Evolutionary conservation across 2,888 invertebrate genomes (phyloP).

Genomic region (Ichneumoninae sp.): DNA sequence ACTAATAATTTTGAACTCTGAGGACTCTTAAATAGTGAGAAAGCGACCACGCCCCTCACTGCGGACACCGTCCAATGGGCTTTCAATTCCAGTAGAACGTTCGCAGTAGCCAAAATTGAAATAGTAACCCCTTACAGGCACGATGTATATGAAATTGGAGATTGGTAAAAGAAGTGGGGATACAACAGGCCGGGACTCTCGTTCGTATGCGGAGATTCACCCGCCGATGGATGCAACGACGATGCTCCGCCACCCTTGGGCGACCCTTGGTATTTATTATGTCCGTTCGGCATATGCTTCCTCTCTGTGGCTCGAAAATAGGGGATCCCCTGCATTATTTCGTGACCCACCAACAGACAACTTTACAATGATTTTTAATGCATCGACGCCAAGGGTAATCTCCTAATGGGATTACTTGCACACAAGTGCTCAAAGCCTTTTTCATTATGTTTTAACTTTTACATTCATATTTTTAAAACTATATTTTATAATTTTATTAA

Average conservation of each 20-base stretch:
- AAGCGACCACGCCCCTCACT: slow-evolving; percentile 58
- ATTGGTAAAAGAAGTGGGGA: slow-evolving; percentile 16
- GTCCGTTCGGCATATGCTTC: slow-evolving; percentile 70
- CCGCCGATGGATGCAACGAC: slow-evolving; percentile 27
- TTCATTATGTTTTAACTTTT: slow-evolving; percentile 10
- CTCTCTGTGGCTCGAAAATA: slow-evolving; percentile 25
- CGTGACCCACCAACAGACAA: slow-evolving; percentile 74
- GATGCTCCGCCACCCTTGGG: slow-evolving; percentile 26
- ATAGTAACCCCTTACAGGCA: slow-evolving; percentile 57
- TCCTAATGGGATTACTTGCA: slow-evolving; percentile 66
- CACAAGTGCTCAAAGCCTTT: slow-evolving; percentile 33
- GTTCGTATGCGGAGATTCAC: slow-evolving; percentile 25
- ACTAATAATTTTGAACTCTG: too few species aligned
- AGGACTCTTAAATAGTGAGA: slow-evolving; percentile 26
- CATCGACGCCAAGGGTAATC: slow-evolving; percentile 59
- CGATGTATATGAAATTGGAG: slow-evolving; percentile 40
- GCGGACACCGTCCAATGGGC: slow-evolving; percentile 58
- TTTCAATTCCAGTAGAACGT: slow-evolving; percentile 57
- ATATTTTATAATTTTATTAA: too few species aligned
- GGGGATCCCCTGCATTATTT: slow-evolving; percentile 65
- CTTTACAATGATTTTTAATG: slow-evolving; percentile 81
- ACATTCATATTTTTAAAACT: background rate
- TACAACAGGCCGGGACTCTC: slow-evolving; percentile 44
- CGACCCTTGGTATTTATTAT: slow-evolving; percentile 68
- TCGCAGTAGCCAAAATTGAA: slow-evolving; percentile 55